Percentiles rank a stretch among this genome's conserved stretches.
Evolutionary conservation across 2,113 vertebrate species (phyloP).

Genomic region (Datnioides undecimradiatus): DNA sequence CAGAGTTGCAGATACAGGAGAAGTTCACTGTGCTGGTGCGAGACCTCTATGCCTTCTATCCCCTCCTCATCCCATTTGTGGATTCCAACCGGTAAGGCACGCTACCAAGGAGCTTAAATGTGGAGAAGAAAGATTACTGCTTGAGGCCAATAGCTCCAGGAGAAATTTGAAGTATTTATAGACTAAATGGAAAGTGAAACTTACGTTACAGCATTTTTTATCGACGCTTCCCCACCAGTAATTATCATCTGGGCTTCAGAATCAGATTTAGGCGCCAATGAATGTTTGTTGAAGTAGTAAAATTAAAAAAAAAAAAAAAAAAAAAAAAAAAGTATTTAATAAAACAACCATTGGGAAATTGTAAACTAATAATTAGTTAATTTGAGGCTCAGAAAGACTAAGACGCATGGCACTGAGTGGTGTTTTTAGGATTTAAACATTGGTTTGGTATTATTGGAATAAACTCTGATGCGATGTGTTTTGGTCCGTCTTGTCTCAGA

Average conservation of each 20-base stretch:
- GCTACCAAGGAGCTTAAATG: not conserved
- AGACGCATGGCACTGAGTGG: not conserved
- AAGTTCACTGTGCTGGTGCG: slow-evolving; percentile 92
- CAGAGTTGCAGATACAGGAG: slow-evolving; percentile 92
- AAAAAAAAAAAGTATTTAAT: not conserved
- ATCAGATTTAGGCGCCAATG: not conserved
- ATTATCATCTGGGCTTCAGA: not conserved
- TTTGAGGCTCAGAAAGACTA: not conserved
- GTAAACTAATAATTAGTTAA: not conserved
- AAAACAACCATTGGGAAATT: not conserved
- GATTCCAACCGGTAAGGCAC: slow-evolving; percentile 91
- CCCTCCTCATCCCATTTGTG: slow-evolving; percentile 94
- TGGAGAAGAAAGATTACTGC: not conserved
- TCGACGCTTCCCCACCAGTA: not conserved
- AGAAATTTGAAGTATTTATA: not conserved
- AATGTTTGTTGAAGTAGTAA: not conserved
- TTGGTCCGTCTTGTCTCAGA: slow-evolving; percentile 77
- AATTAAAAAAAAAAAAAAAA: too few species aligned
- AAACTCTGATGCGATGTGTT: slow-evolving; percentile 18
- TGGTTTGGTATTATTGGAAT: slow-evolving; percentile 4
- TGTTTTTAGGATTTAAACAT: not conserved
- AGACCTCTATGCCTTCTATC: slow-evolving; percentile 96
- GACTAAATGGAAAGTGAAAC: not conserved
- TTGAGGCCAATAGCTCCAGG: not conserved
- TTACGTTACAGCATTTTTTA: not conserved